phyloP scores from a whole-genome alignment of 2,888 invertebrate species.

The Cerceris rybyensis region DNA sequence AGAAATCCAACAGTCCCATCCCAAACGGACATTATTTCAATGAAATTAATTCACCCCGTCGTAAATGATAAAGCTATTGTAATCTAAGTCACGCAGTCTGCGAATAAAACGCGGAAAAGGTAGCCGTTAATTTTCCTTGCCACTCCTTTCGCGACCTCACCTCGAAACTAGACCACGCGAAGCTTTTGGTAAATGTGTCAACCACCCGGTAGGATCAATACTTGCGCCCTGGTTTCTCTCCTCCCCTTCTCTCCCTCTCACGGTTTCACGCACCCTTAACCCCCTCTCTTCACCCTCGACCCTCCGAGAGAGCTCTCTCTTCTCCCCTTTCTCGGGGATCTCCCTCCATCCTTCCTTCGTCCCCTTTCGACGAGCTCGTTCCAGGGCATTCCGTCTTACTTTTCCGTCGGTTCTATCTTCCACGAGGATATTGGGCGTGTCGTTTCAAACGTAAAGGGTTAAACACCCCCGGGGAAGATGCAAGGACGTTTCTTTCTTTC shows the following conservation, averaged over 20 bases:
- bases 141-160: conserved; percentile 48
- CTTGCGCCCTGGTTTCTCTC: conserved; percentile 76
- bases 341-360: conserved; percentile 7
- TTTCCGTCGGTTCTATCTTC: conserved; percentile 27
- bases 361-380: conserved; percentile 39
- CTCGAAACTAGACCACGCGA: conserved; percentile 74
- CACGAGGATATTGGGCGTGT: conserved; percentile 12
- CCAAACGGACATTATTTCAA: too few relatives aligned
- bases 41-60: too few relatives aligned
- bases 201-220: conserved; percentile 77
- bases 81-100: neutral
- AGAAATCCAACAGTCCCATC: too few relatives aligned
- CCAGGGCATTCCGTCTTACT: conserved; percentile 48
- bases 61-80: too few relatives aligned
- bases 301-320: conserved; percentile 25
- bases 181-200: conserved; percentile 79
- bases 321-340: conserved; percentile 38
- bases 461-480: too few relatives aligned
- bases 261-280: conserved; percentile 12
- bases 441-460: neutral
- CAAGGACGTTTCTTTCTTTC: too few relatives aligned
- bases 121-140: conserved; percentile 35
- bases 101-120: neutral
- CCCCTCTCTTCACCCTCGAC: conserved; percentile 43
- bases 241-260: conserved; percentile 47